Evolutionary conservation across 2,888 invertebrate genomes (phyloP).

Genomic region (Watsonalla binaria): DNA sequence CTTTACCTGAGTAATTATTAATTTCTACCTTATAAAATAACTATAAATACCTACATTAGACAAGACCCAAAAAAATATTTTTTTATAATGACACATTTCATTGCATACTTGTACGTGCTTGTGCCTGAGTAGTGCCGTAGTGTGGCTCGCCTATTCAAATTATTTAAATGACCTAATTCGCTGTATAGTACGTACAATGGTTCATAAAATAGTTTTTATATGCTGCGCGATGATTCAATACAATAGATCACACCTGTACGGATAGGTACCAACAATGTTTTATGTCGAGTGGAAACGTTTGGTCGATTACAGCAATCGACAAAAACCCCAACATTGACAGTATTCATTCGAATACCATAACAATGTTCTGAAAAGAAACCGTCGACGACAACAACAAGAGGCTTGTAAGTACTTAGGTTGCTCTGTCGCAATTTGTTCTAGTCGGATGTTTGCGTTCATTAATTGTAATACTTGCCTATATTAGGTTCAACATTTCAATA

Average conservation of each 20-base stretch:
- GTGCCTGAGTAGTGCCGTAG: too few relatives aligned
- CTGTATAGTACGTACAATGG: too few relatives aligned
- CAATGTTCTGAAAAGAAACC: constrained; percentile 10
- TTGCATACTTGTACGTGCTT: too few relatives aligned
- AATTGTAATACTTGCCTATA: constrained; percentile 3
- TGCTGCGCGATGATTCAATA: background rate
- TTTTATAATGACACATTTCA: too few relatives aligned
- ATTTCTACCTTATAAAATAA: too few relatives aligned
- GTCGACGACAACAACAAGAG: constrained; percentile 14
- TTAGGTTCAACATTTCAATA: too few relatives aligned
- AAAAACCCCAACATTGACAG: constrained; percentile 8
- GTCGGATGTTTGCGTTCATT: constrained; percentile 10
- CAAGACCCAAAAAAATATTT: too few relatives aligned
- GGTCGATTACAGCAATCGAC: constrained; percentile 8
- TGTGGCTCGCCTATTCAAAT: too few relatives aligned
- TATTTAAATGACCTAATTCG: too few relatives aligned
- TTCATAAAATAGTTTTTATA: too few relatives aligned
- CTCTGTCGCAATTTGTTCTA: constrained; percentile 14
- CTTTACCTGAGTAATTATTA: too few relatives aligned
- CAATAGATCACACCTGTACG: background rate
- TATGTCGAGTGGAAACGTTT: constrained; percentile 1
- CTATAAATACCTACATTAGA: too few relatives aligned
- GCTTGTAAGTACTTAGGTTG: constrained; percentile 6
- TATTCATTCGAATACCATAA: constrained; percentile 8
- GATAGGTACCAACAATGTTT: background rate